Base-by-base conservation (phyloP, 2,797 vertebrate species). In the Chelmon rostratus region DNA sequence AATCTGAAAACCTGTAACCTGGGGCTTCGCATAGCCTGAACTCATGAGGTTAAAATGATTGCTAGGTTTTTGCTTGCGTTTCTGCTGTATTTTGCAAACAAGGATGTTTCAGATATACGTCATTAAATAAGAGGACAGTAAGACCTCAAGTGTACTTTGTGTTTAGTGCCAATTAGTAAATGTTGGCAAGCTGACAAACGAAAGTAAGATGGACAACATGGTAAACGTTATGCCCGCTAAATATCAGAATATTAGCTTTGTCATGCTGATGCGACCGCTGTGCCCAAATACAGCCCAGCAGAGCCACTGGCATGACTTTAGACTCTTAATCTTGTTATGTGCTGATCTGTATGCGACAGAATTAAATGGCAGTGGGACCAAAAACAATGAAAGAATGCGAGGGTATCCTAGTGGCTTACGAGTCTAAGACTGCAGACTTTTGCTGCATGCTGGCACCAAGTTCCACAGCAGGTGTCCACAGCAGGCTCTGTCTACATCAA, bases 401-500 rank as follows among this genome's bases (percentile, higher is more conserved):
- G 31, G 31, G 9, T 8, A 21, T 50, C 56, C 21, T 28, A 0
- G 3, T n/a, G 42, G 21, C 12, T 5, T 19, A 4, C 7, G 3
- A 16, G 21, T 44, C 23, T 8, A 33, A 44, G 28, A 58, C 37
- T 5, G 0, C 38, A 64, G 33, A 50, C 25, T 8, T 31, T 25
- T 70, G 33, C 3, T 64, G 33, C 42, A 46, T 5, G 11, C 19
- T 49, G 44, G 63, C 42, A n/a, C 18, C 19, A 63, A 77, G 56
- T 37, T 5, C 38, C 19, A 23, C 52, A 73, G 50, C 56, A 66
- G 69, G 67, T 57, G 71, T 63, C 68, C 33, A 21, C 28, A 61
- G 33, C 54, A n/a, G 6, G 9, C 11, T 64, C 62, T 4, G 37
- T 37, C 69, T 23, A 28, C 53, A 52, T 58, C 11, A 37, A 64